phyloP scores from a whole-genome alignment of 2,113 vertebrate species.

The Spea bombifrons region DNA sequence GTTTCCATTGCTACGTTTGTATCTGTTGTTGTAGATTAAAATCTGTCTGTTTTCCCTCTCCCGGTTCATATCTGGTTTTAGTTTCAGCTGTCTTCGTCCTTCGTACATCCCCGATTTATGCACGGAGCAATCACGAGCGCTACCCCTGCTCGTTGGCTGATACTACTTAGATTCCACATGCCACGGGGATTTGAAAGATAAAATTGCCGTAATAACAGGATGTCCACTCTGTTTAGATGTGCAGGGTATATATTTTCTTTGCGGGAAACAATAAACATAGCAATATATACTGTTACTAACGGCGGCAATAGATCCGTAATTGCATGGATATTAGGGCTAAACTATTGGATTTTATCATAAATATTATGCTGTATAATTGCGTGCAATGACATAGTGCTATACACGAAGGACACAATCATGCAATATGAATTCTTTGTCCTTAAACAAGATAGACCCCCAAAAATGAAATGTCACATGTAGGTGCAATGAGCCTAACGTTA shows the following conservation, averaged over 20 bases:
- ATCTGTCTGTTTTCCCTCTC: slow-evolving; percentile 43
- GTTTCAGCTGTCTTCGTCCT: slow-evolving; percentile 42
- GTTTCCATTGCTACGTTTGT: slow-evolving; percentile 19
- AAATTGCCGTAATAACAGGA: slow-evolving; percentile 41
- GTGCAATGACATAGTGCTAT: background rate
- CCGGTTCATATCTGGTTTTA: slow-evolving; percentile 43
- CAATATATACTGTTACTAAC: slow-evolving; percentile 13
- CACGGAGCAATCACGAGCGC: slow-evolving; percentile 20
- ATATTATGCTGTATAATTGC: slow-evolving; percentile 4
- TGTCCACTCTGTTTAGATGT: slow-evolving; percentile 43
- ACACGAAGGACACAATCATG: background rate
- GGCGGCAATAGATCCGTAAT: slow-evolving; percentile 20
- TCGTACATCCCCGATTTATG: slow-evolving; percentile 41
- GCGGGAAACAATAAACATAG: slow-evolving; percentile 19
- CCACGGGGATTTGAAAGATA: slow-evolving; percentile 34
- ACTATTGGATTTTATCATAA: slow-evolving; percentile 1
- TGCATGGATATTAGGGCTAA: slow-evolving; percentile 6
- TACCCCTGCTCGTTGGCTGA: slow-evolving; percentile 25
- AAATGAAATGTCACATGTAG: too few species aligned
- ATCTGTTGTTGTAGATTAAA: slow-evolving; percentile 44
- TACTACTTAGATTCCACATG: slow-evolving; percentile 38
- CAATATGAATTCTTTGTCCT: too few species aligned
- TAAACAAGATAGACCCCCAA: too few species aligned
- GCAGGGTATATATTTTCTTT: slow-evolving; percentile 34
- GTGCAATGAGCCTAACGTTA: too few species aligned